Evolutionary conservation across 2,888 invertebrate genomes (phyloP), one percentile per base, ranked within the genome.

Genomic region (Eretmocerus hayati): DNA sequence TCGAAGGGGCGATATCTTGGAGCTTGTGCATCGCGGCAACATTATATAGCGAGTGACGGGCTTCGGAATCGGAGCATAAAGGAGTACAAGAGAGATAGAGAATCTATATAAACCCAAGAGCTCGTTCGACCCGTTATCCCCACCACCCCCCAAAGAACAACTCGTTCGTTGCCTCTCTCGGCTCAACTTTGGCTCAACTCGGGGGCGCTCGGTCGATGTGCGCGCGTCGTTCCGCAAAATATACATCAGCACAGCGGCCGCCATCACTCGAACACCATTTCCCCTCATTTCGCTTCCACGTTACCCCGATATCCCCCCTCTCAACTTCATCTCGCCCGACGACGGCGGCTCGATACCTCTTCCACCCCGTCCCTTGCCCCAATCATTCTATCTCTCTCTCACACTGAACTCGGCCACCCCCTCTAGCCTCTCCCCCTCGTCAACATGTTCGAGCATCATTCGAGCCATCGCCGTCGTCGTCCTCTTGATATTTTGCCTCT

Each of bases 71-170:
- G 33, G 33, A 33, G 33, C 33, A 33, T 5, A 33, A 33, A 33
- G 8, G 33, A 33, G 33, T 5, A 16, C 11, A 16, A 9, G 8
- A 13, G 33, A 33, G n/a, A n/a, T n/a, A n/a, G n/a, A n/a, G n/a
- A n/a, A n/a, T n/a, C n/a, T n/a, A n/a, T n/a, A n/a, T n/a, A n/a
- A n/a, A n/a, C 30, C 30, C 8, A 6, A 6, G 68, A 69, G 71
- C 70, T 71, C 69, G 69, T 71, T 69, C 70, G 71, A 69, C 70
- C 71, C 71, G 71, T 69, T 48, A 45, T 50, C 57, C 52, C 50
- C 45, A 45, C 53, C 35, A 21, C 41, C 4, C 46, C 42, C 35
- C 39, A n/a, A n/a, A n/a, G n/a, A n/a, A n/a, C n/a, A n/a, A 33
- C 33, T 42, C 21, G 6, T 18, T 3, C 38, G 22, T 21, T 8